Evolutionary conservation across 2,797 vertebrate genomes (phyloP), one percentile per base, ranked within the genome.

Genomic region (Synanceia verrucosa): DNA sequence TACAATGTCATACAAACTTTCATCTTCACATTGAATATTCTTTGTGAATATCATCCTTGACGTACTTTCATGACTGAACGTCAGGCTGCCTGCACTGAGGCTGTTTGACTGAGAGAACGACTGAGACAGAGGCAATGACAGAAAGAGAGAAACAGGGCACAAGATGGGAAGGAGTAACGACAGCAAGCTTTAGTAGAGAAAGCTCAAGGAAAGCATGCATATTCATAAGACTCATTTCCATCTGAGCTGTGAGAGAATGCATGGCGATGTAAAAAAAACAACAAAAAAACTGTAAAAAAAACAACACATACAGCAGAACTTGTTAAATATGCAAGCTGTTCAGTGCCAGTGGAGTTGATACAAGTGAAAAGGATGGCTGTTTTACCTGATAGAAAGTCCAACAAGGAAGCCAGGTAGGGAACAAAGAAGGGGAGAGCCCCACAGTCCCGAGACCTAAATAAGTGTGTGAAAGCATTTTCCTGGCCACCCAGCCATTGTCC

Each of bases 181-280:
- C 87, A 84, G 79, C 62, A 2, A 76, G 86, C 76, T 73, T 71
- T 44, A 74, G 50, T 61, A 58, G 71, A 76, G 66, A 81, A 77
- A 76, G 86, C 72, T 84, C 28, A 14, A 68, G 81, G 89, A 80
- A 47, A 0, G 31, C 76, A 88, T 91, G 87, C 79, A 91, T 92
- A 90, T 93, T 90, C 88, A 93, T 91, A 50, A 76, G 74, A 19
- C 55, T 85, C 28, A 77, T 90, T 89, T 88, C 64, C 83, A 89
- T 89, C 79, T 79, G 82, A 84, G 83, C 83, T 76, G 85, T 50
- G 76, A 86, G 75, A 70, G 70, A 79, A 74, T 73, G 70, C 50
- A 63, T 63, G 62, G 55, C 65, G 43, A 33, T 63, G 62, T 65
- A 58, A 48, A 62, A 68, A 64, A 61, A 64, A 46, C 29, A 12